Conservation (phyloP, 2,797 vertebrate genomes). For the Cryptoprocta ferox region DNA sequence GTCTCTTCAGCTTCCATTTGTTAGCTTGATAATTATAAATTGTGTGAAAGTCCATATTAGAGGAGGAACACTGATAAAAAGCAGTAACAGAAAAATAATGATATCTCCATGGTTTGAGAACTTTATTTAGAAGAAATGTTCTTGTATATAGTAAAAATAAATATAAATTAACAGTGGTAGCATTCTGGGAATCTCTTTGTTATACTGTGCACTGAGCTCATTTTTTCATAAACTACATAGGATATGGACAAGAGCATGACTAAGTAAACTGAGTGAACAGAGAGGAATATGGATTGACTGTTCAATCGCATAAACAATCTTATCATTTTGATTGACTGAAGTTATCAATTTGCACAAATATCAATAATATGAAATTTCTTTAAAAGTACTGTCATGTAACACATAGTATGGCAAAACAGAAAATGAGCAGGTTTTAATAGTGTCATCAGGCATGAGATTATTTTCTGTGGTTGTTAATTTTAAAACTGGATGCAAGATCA, state of each 20-base stretch:
- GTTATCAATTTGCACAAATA: background rate
- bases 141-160: background rate
- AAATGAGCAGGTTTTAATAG: background rate
- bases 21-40: background rate
- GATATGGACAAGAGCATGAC: background rate
- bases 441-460: slow-evolving; percentile 48
- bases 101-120: background rate
- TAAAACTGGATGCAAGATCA: slow-evolving; percentile 42
- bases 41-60: background rate
- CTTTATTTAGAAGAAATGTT: background rate
- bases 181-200: background rate
- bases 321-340: background rate
- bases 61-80: background rate
- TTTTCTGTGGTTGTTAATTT: slow-evolving; percentile 67
- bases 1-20: background rate
- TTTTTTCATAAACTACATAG: background rate
- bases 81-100: background rate
- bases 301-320: background rate
- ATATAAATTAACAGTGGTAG: background rate
- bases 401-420: background rate
- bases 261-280: background rate
- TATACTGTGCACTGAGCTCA: fast-evolving
- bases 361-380: slow-evolving; percentile 4
- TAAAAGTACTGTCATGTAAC: background rate
- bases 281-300: background rate